Percentiles rank a stretch among this genome's conserved stretches.
phyloP scores from a whole-genome alignment of 1,140 invertebrate species.

The Habropoda laboriosa region DNA sequence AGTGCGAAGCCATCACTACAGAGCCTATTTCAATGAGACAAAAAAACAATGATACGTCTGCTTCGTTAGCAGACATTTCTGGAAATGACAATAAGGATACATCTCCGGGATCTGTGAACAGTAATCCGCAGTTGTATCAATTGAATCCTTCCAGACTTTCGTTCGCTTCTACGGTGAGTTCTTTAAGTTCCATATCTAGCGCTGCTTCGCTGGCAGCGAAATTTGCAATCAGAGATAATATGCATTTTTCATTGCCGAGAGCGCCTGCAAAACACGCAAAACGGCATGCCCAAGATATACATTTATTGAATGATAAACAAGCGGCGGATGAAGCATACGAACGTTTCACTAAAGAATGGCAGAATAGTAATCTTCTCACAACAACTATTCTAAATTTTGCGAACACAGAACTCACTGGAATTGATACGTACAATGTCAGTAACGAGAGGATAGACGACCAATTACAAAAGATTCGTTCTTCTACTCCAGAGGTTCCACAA shows the following conservation, averaged over 20 bases:
- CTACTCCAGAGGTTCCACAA: slow-evolving; percentile 68
- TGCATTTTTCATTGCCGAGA: slow-evolving; percentile 69
- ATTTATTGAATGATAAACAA: slow-evolving; percentile 36
- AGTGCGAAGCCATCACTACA: slow-evolving; percentile 63
- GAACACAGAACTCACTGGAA: slow-evolving; percentile 60
- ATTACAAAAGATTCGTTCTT: slow-evolving; percentile 62
- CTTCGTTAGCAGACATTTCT: slow-evolving; percentile 77
- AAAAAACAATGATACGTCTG: slow-evolving; percentile 68
- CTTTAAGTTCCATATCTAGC: slow-evolving; percentile 73
- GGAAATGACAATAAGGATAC: slow-evolving; percentile 75
- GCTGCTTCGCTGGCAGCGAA: slow-evolving; percentile 67
- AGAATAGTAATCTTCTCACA: slow-evolving; percentile 69
- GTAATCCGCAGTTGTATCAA: slow-evolving; percentile 67
- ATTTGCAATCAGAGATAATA: slow-evolving; percentile 49
- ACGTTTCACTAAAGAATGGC: slow-evolving; percentile 72
- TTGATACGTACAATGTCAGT: slow-evolving; percentile 46
- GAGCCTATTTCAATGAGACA: slow-evolving; percentile 39
- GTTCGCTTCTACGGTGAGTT: slow-evolving; percentile 72
- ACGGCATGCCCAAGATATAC: slow-evolving; percentile 42
- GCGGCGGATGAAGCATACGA: slow-evolving; percentile 59
- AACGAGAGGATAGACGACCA: slow-evolving; percentile 56
- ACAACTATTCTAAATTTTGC: slow-evolving; percentile 63
- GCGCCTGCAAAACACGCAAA: slow-evolving; percentile 67
- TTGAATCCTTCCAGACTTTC: slow-evolving; percentile 69
- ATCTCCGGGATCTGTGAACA: slow-evolving; percentile 75